These are phyloP conservation scores for Oscheius myriophilus DNA, from an alignment of 2,888 invertebrate genomes.

Conservation along the genomic window DNA sequence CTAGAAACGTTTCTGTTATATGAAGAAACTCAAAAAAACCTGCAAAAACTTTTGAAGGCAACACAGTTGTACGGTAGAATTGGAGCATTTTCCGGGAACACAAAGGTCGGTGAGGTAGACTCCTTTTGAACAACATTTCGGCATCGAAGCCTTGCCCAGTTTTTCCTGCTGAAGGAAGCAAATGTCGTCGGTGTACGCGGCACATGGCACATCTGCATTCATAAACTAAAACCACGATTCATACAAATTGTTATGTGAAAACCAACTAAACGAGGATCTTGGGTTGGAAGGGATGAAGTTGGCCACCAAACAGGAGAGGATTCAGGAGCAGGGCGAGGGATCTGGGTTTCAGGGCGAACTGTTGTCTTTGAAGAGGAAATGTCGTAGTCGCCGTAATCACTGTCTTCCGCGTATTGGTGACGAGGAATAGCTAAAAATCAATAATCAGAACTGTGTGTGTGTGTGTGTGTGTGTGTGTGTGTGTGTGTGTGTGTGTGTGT, in stretches of 20 bases:
- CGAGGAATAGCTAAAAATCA: neutral
- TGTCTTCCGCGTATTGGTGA: slow-evolving; percentile 24
- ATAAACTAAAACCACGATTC: slow-evolving; percentile 5
- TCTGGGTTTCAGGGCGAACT: slow-evolving; percentile 35
- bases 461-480: no score
- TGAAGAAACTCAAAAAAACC: slow-evolving; percentile 35
- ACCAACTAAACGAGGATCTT: slow-evolving; percentile 15
- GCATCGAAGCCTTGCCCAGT: slow-evolving; percentile 46
- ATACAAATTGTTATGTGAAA: neutral
- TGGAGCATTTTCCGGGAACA: slow-evolving; percentile 66
- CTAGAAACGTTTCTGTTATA: slow-evolving; percentile 32
- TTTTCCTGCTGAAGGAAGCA: slow-evolving; percentile 64
- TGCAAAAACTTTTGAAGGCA: slow-evolving; percentile 71
- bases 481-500: no score
- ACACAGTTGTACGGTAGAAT: slow-evolving; percentile 65
- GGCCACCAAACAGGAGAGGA: slow-evolving; percentile 11
- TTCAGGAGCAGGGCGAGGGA: slow-evolving; percentile 37
- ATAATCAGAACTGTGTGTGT: no score
- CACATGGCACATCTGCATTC: slow-evolving; percentile 53
- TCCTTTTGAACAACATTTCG: slow-evolving; percentile 67
- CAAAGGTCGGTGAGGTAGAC: slow-evolving; percentile 68
- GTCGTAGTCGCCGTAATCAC: slow-evolving; percentile 32
- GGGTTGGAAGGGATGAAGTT: slow-evolving; percentile 3
- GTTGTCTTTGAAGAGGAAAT: no score
- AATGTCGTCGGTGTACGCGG: slow-evolving; percentile 68